Base-by-base conservation (phyloP, 2,797 vertebrate species). In the Vipera latastei region DNA sequence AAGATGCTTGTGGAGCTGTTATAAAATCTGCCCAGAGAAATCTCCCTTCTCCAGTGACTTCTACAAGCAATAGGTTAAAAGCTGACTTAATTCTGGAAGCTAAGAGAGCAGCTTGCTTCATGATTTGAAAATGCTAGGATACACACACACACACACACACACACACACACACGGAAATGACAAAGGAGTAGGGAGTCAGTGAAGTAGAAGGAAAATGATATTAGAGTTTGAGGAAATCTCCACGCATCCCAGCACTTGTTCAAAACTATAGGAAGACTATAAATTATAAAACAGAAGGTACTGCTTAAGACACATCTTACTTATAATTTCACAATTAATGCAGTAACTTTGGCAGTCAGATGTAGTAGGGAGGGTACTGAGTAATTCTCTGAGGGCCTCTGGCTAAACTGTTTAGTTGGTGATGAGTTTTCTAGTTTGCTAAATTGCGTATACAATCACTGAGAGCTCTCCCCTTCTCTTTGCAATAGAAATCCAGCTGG, bases 401-500 rank as follows among this genome's bases (percentile, higher is more conserved):
- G 63, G 60, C n/a, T 56, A 32, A 56, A 65, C 26, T 89, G 11
- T 38, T 85, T 63, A 28, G 25, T 89, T 85, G 32, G 16, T 88
- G 51, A 3, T 28, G 32, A 57, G 4, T 48, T 90, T 13, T 88
- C 61, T 55, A 51, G 13, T 78, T 93, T 38, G 63, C 28, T 60
- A 56, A 83, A 25, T 83, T 83, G 32, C 28, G 6, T 88, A 16
- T 65, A n/a, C n/a, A 88, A 25, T 69, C 86, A 87, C 89, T 83
- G 78, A 91, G 51, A 63, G 18, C 61, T 60, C 85, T 92, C 92
- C 4, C 55, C 86, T 0, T 26, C 0, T 51, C 92, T 92, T 92
- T 0, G 0, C 96, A 97, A 96, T 0, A 0, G 98, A 97, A 0
- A 0, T 0, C 0, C 96, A 95, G 86, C 94, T 88, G 0, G 98